Percentiles rank a stretch among this genome's conserved stretches.
These are phyloP conservation scores for Crotalus helleri DNA, from an alignment of 2,113 vertebrate species.

Conservation along the genomic window DNA sequence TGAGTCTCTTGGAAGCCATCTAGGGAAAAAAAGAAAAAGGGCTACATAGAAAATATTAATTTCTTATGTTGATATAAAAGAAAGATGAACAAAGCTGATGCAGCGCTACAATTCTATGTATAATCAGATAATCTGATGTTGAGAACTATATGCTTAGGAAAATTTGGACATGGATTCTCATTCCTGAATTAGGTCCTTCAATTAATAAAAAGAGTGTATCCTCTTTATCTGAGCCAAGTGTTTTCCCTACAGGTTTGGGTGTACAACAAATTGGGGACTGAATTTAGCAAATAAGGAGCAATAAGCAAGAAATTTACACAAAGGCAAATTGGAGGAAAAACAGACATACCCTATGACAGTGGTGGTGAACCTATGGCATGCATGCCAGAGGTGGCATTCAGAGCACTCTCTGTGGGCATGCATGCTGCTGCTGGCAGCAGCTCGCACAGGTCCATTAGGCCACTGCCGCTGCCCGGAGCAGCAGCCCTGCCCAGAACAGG, in stretches of 20 bases:
- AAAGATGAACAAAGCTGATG: background rate
- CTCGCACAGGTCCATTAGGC: too few relatives aligned
- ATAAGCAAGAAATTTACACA: background rate
- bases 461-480: too few relatives aligned
- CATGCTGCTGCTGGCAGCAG: too few relatives aligned
- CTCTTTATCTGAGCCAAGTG: background rate
- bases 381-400: too few relatives aligned
- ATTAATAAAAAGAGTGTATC: background rate
- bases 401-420: too few relatives aligned
- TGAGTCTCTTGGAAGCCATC: constrained; percentile 54
- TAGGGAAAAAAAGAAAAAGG: constrained; percentile 53
- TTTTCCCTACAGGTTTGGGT: background rate
- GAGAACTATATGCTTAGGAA: background rate
- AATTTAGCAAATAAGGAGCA: background rate
- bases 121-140: background rate
- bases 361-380: too few relatives aligned
- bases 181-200: background rate
- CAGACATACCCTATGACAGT: background rate
- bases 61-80: background rate
- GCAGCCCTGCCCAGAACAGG: too few relatives aligned
- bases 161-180: background rate
- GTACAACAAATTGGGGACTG: background rate
- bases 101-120: background rate
- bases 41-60: background rate
- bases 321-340: background rate